A percentile compares a stretch with the other conserved stretches of the same genome.
Evolutionary conservation across 53 echinoderm and acorn worm species (phyloP).

Genomic region (Crossaster papposus): DNA sequence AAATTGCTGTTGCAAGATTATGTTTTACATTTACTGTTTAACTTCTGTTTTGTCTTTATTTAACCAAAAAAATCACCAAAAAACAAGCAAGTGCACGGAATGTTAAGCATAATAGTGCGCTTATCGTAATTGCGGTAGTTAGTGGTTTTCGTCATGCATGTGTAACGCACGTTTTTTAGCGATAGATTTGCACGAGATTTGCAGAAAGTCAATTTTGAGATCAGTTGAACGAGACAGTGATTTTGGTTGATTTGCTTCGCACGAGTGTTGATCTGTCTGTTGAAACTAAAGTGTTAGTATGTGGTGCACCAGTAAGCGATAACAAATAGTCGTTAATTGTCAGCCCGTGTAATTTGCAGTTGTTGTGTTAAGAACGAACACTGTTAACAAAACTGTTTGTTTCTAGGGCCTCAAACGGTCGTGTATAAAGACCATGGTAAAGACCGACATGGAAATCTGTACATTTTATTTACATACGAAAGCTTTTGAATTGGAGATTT

Average conservation of each 20-base stretch:
- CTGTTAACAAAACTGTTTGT: background rate
- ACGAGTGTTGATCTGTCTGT: background rate
- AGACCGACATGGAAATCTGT: background rate
- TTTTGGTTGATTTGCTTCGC: background rate
- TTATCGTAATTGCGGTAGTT: background rate
- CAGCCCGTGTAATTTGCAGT: background rate
- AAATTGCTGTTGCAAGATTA: too few relatives aligned
- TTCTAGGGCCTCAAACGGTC: background rate
- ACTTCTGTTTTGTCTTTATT: too few relatives aligned
- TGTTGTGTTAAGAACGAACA: background rate
- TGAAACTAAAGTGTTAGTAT: background rate
- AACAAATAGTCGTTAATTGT: background rate
- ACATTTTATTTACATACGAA: background rate
- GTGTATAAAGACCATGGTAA: background rate
- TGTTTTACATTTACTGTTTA: too few relatives aligned
- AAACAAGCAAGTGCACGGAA: too few relatives aligned
- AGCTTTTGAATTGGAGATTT: constrained; percentile 14
- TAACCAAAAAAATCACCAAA: too few relatives aligned
- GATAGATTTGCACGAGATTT: background rate
- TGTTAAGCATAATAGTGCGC: background rate
- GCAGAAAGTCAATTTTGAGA: background rate
- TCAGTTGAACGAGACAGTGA: background rate
- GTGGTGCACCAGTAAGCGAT: background rate
- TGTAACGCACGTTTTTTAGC: background rate
- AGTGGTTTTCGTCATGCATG: background rate